Evolutionary conservation across 2,113 vertebrate genomes (phyloP).

Genomic region (Labrus mixtus): DNA sequence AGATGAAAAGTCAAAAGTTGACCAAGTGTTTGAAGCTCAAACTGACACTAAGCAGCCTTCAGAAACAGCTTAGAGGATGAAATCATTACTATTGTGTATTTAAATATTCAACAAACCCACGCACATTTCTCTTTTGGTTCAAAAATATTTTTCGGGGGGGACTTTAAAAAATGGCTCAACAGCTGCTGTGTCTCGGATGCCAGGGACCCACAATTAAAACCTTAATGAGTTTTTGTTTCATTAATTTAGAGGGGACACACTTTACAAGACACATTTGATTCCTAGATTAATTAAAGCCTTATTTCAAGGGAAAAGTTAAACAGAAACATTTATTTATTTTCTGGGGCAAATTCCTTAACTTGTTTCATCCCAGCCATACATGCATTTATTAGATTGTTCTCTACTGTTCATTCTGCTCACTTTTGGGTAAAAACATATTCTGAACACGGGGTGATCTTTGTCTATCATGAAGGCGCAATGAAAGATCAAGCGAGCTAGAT

Average conservation of each 20-base stretch:
- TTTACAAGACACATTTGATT: neutral
- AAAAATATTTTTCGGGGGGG: neutral
- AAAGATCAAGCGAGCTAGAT: neutral
- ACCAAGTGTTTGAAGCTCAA: constrained; percentile 22
- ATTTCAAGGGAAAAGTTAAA: no score
- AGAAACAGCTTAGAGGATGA: neutral
- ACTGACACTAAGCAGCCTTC: neutral
- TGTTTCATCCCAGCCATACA: neutral
- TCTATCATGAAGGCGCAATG: no score
- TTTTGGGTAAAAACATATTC: neutral
- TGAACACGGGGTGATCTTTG: no score
- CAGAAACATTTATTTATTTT: no score
- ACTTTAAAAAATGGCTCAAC: neutral
- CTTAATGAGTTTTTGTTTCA: constrained; percentile 7
- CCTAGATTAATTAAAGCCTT: constrained; percentile 5
- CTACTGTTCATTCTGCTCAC: no score
- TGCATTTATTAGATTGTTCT: neutral
- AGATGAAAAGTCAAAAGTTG: constrained; percentile 42
- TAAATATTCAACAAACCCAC: neutral
- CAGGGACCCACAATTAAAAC: constrained; percentile 5
- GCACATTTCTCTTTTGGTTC: neutral
- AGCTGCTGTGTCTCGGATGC: constrained; percentile 1
- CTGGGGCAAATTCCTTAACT: no score
- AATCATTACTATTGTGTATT: neutral
- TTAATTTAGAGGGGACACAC: neutral